Evolutionary conservation across 2,113 vertebrate species (phyloP), one percentile per base, ranked within the genome.

Genomic region (Phaetusa simplex): DNA sequence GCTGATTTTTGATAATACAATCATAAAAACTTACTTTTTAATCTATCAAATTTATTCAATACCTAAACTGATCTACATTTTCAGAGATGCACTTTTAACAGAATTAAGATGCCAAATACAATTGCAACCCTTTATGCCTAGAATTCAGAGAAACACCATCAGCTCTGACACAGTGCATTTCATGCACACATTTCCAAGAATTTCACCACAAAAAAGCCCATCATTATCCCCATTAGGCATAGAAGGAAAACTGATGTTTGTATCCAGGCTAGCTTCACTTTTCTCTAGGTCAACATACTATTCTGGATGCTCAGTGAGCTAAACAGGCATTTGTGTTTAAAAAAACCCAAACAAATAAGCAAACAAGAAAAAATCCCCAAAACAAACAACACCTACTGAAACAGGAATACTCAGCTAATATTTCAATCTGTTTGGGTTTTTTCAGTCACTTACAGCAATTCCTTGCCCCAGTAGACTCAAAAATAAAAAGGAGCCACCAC

Each of bases 11-110:
- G 27, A 15, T 67, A 86, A 96, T 79, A 92, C 69, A 45, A 30
- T 87, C 77, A 90, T 74, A 78, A 95, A 76, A 97, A 90, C 47
- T 90, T 86, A 91, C 79, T 93, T 96, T 85, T 89, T 88, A 53
- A 94, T 66, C 49, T n/a, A 72, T 23, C 64, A 58, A 71, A 95
- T 45, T 20, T 23, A 73, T 20, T 49, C 52, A 26, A 42, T 8
- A 55, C 38, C 66, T 45, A 27, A 67, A 30, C 43, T 38, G 61
- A 78, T 58, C 56, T 64, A 43, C 26, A 7, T 45, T 88, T 80
- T 47, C 72, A 71, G 61, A 79, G 88, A 1, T 23, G 23, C 13
- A 21, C 53, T 80, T 72, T 19, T 23, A 85, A 76, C 10, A 42
- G 14, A 69, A 87, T n/a, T 34, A 64, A 86, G 45, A 87, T 43